Conservation (phyloP, 2,113 vertebrate species). For the Datnioides undecimradiatus region DNA sequence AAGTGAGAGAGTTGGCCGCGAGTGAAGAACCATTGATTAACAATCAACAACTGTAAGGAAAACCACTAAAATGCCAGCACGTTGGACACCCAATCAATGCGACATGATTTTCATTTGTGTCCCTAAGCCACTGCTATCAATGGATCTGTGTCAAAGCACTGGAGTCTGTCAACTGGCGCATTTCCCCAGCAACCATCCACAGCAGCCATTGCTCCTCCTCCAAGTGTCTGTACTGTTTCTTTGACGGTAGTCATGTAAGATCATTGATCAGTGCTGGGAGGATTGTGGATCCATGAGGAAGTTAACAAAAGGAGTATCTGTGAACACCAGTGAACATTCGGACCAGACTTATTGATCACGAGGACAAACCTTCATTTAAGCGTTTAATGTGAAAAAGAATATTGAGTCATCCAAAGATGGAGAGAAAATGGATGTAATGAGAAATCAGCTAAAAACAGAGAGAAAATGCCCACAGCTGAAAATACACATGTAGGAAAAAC, state of each 20-base stretch:
- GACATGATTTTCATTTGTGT: constrained; percentile 46
- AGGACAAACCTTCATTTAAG: constrained; percentile 5
- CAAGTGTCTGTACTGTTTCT: not conserved
- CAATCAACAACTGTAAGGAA: constrained; percentile 45
- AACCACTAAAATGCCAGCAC: constrained; percentile 12
- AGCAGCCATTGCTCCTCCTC: constrained; percentile 10
- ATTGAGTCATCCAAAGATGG: not conserved
- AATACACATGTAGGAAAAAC: not conserved
- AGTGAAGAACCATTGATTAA: constrained; percentile 47
- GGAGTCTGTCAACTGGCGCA: not conserved
- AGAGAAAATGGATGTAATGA: constrained; percentile 13
- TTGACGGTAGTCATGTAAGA: constrained; percentile 6
- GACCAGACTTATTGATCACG: constrained; percentile 4
- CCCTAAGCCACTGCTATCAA: constrained; percentile 31
- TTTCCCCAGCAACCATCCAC: not conserved
- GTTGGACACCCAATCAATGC: constrained; percentile 48
- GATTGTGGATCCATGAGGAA: not conserved
- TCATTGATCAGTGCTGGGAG: constrained; percentile 10
- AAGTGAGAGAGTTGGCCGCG: not conserved
- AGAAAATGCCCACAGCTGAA: not conserved
- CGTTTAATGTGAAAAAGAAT: not conserved
- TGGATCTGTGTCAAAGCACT: constrained; percentile 9
- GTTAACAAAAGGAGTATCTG: constrained; percentile 1
- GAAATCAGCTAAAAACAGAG: constrained; percentile 2
- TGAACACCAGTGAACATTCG: not conserved